Evolutionary conservation across 2,888 invertebrate species (phyloP).

Genomic region (Odontomyia ornata): DNA sequence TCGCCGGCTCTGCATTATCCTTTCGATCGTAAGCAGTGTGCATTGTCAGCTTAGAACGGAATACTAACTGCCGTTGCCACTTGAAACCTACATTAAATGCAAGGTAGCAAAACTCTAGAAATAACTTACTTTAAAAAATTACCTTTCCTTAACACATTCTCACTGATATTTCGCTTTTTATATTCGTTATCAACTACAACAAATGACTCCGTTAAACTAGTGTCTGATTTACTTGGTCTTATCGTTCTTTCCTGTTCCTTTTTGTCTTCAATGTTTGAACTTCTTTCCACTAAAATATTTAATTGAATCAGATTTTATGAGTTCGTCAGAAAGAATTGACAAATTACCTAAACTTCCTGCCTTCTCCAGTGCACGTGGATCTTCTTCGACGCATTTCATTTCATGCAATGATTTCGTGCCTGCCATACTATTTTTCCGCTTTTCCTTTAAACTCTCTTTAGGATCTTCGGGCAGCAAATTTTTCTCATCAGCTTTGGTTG

Average conservation of each 20-base stretch:
- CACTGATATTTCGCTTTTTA: conserved; percentile 55
- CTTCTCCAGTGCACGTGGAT: conserved; percentile 51
- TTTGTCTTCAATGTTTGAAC: conserved; percentile 61
- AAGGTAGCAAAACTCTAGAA: neutral
- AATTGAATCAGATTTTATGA: neutral
- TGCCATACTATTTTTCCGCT: conserved; percentile 61
- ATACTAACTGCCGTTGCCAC: conserved; percentile 92
- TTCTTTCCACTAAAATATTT: conserved; percentile 51
- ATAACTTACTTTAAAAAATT: conserved; percentile 5
- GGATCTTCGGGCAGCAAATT: conserved; percentile 34
- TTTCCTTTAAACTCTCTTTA: conserved; percentile 50
- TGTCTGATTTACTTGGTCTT: conserved; percentile 88
- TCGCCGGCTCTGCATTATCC: conserved; percentile 96
- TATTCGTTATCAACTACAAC: conserved; percentile 74
- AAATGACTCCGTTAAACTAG: conserved; percentile 89
- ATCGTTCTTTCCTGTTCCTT: conserved; percentile 70
- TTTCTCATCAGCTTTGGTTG: conserved; percentile 63
- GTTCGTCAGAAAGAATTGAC: neutral
- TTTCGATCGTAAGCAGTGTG: conserved; percentile 96
- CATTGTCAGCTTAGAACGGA: conserved; percentile 96
- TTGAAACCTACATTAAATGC: conserved; percentile 70
- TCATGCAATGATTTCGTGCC: conserved; percentile 63
- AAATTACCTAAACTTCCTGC: conserved; percentile 53
- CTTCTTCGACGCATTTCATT: conserved; percentile 62
- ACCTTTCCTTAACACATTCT: conserved; percentile 62